phyloP scores from a whole-genome alignment of 2,113 vertebrate species.

The Nycticryphes semicollaris region DNA sequence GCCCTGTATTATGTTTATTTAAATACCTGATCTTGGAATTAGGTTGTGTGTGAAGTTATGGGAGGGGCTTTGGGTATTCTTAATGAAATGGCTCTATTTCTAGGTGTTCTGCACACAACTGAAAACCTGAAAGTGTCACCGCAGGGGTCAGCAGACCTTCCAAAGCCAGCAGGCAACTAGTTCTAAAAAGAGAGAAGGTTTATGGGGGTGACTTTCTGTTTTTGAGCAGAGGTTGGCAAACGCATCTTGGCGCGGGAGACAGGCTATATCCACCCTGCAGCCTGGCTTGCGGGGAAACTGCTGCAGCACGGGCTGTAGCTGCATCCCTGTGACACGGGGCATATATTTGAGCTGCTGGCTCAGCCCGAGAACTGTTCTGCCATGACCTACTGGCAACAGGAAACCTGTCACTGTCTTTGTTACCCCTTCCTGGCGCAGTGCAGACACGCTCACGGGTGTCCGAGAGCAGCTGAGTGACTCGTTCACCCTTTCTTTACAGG shows the following conservation, averaged over 20 bases:
- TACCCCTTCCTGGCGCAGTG: background rate
- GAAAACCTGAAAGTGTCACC: background rate
- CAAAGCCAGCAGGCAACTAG: background rate
- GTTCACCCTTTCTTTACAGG: background rate
- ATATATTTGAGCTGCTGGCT: accelerated
- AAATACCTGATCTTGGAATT: background rate
- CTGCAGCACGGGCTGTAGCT: accelerated
- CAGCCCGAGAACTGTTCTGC: background rate
- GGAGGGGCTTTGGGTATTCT: background rate
- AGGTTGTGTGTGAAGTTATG: too few relatives aligned
- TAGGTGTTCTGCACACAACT: background rate
- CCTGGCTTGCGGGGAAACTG: background rate
- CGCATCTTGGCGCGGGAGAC: too few relatives aligned
- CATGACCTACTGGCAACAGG: background rate
- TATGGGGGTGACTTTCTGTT: background rate
- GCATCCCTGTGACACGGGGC: accelerated
- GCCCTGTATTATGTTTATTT: background rate
- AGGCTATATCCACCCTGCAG: background rate
- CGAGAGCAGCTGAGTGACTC: accelerated
- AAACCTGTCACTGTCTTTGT: background rate
- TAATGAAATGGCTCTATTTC: background rate
- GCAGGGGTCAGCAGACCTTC: background rate
- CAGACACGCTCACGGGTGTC: accelerated
- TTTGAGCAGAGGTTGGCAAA: background rate
- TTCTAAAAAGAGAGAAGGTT: background rate